phyloP scores from a whole-genome alignment of 2,888 invertebrate genomes.

The Pegoplata infirma region DNA sequence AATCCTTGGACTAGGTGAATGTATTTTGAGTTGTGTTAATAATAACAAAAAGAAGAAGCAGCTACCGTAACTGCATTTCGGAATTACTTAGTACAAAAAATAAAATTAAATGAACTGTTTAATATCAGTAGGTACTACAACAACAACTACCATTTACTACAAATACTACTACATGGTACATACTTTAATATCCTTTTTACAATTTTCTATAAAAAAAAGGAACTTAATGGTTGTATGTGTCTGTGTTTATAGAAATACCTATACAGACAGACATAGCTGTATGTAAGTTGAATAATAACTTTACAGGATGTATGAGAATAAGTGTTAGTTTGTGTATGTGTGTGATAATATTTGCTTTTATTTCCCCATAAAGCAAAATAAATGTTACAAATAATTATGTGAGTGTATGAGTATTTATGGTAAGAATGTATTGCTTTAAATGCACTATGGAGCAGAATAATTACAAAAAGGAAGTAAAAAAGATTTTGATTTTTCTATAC shows the following conservation, averaged over 20 bases:
- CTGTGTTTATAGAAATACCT: neutral
- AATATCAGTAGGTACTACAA: neutral
- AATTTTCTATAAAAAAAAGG: neutral
- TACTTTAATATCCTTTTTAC: neutral
- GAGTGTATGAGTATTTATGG: neutral
- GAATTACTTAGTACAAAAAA: neutral
- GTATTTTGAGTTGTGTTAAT: neutral
- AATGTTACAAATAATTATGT: conserved; percentile 2
- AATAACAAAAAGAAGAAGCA: neutral
- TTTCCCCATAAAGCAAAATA: conserved; percentile 7
- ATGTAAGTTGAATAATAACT: neutral
- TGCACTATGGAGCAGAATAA: too few relatives aligned
- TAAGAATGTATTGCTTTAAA: neutral
- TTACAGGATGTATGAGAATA: neutral
- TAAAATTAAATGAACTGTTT: conserved; percentile 26
- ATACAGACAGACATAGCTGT: too few relatives aligned
- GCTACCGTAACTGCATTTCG: conserved; percentile 12
- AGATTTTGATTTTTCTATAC: too few relatives aligned
- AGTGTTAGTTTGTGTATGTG: neutral
- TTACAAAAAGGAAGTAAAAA: too few relatives aligned
- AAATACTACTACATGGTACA: neutral
- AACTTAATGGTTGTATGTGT: neutral
- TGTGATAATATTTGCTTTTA: neutral
- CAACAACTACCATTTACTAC: neutral
- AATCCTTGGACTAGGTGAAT: too few relatives aligned